Conservation (phyloP, 1,140 invertebrate genomes). For the Heliconius eleuchia region DNA sequence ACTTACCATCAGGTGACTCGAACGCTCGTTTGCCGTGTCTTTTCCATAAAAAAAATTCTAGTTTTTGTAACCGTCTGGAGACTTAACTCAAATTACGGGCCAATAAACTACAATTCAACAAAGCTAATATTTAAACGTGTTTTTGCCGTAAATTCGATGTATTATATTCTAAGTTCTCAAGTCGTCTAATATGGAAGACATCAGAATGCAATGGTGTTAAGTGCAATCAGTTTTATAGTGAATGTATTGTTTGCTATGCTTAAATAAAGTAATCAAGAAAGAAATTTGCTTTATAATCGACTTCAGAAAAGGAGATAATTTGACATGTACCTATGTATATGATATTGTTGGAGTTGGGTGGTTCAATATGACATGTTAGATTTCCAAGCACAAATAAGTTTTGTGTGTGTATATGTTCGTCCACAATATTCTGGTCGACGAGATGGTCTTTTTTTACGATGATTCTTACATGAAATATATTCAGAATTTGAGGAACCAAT, state of each 20-base stretch:
- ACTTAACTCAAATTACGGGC: neutral
- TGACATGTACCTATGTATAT: too few relatives aligned
- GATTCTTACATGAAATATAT: too few relatives aligned
- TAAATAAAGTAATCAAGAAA: neutral
- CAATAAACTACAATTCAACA: slow-evolving; percentile 13
- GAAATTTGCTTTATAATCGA: neutral
- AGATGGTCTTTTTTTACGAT: too few relatives aligned
- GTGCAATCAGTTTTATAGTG: neutral
- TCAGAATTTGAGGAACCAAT: too few relatives aligned
- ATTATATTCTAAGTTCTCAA: neutral
- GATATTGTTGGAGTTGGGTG: too few relatives aligned
- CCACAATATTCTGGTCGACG: too few relatives aligned
- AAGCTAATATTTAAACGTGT: slow-evolving; percentile 10
- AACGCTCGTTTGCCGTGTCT: too few relatives aligned
- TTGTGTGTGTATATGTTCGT: too few relatives aligned
- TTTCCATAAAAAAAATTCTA: neutral
- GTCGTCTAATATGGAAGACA: neutral
- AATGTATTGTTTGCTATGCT: neutral
- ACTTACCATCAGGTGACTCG: too few relatives aligned
- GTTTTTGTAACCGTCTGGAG: neutral
- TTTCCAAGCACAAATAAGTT: too few relatives aligned
- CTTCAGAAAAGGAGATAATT: too few relatives aligned
- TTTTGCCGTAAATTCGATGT: neutral
- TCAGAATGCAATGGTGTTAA: neutral
- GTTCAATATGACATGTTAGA: too few relatives aligned